These are phyloP conservation scores for Rynchops niger DNA, from an alignment of 2,113 vertebrate species.

Conservation along the genomic window DNA sequence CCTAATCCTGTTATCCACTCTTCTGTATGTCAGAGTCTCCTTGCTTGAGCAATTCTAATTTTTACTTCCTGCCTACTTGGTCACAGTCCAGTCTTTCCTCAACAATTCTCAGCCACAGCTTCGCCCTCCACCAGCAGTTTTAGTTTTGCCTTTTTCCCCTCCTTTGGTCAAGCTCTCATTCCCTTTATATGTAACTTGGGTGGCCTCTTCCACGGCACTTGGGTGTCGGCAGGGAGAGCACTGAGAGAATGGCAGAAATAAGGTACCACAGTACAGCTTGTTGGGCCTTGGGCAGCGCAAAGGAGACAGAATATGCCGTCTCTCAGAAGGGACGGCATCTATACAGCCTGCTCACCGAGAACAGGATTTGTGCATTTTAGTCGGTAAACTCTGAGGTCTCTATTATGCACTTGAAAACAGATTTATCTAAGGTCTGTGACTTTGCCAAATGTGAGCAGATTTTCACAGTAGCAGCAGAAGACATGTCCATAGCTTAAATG, in stretches of 20 bases:
- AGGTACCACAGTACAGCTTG: background rate
- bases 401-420: background rate
- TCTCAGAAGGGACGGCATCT: background rate
- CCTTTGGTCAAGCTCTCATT: background rate
- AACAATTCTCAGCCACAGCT: background rate
- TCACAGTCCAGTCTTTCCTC: conserved; percentile 31
- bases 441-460: background rate
- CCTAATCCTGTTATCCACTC: conserved; percentile 53
- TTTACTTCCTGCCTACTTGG: conserved; percentile 61
- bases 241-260: background rate
- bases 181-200: background rate
- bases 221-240: background rate
- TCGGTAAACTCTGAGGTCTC: background rate
- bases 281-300: background rate
- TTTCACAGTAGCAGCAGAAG: background rate
- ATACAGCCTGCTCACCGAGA: background rate
- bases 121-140: background rate
- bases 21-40: conserved; percentile 11
- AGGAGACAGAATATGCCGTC: background rate
- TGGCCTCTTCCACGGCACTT: background rate
- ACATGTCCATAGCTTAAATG: background rate
- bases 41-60: conserved; percentile 1
- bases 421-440: background rate
- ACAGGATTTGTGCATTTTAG: background rate
- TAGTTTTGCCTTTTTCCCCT: background rate